These are phyloP conservation scores for Zaprionus tsacasi DNA, from an alignment of 1,140 invertebrate species.

Conservation along the genomic window DNA sequence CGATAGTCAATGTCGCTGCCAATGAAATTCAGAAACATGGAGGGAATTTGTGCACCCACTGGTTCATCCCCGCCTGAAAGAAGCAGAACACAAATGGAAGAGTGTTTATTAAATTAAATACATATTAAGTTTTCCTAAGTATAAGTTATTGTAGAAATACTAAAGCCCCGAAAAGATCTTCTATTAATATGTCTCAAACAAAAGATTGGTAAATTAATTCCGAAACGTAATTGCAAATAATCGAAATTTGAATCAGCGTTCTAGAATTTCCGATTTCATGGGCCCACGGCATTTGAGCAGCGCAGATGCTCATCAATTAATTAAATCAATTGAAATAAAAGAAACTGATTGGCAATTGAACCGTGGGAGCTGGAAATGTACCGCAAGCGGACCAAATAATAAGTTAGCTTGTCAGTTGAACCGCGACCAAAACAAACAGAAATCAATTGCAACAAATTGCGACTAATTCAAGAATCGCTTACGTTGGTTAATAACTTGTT, in stretches of 20 bases:
- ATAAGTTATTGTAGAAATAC: neutral
- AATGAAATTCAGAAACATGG: slow-evolving; percentile 93
- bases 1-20: slow-evolving; percentile 94
- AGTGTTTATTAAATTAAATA: neutral
- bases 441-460: slow-evolving; percentile 45
- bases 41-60: slow-evolving; percentile 92
- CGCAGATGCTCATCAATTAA: slow-evolving; percentile 49
- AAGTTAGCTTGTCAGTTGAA: slow-evolving; percentile 50
- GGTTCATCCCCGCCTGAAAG: slow-evolving; percentile 89
- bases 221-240: slow-evolving; percentile 1
- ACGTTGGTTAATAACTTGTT: slow-evolving; percentile 65
- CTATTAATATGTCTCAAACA: neutral
- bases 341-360: slow-evolving; percentile 48
- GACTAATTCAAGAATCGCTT: slow-evolving; percentile 23
- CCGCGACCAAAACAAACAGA: slow-evolving; percentile 47
- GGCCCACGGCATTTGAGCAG: slow-evolving; percentile 49
- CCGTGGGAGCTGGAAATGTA: slow-evolving; percentile 61
- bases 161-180: neutral
- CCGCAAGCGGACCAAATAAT: slow-evolving; percentile 56
- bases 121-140: too few relatives aligned
- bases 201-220: slow-evolving; percentile 14
- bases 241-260: slow-evolving; percentile 52
- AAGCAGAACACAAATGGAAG: neutral
- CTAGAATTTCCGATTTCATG: slow-evolving; percentile 61
- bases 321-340: slow-evolving; percentile 71